Evolutionary conservation across 2,113 vertebrate species (phyloP), one percentile per base, ranked within the genome.

Genomic region (Cryptotis parvus): DNA sequence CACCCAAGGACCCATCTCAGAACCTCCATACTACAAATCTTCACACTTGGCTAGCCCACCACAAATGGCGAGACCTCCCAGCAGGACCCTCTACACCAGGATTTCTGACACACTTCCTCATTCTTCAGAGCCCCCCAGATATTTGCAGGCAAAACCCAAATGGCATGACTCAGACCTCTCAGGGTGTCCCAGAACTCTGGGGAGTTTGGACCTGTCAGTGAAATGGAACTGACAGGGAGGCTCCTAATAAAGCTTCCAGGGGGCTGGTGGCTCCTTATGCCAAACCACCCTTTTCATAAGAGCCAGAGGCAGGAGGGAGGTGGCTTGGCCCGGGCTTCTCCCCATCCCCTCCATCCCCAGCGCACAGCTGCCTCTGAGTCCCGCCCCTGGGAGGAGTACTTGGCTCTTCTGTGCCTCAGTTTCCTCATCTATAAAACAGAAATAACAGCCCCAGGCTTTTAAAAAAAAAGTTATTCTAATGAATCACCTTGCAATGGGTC

Each of bases 141-240:
- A 45, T 65, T 70, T 74, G n/a, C 33, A 26, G 45, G 39, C 74
- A 70, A 72, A 93, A 27, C 81, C 68, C 55, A 68, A 74, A 66
- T 55, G 83, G 31, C 63, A 39, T 65, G 45, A 61, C 20, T 78
- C 78, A 83, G 78, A 52, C 45, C 20, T 31, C 20, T n/a, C 22
- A 18, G 45, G 39, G 20, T 37, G 29, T 89, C 65, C 4, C 12
- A 37, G 15, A 65, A 27, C 15, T 74, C 11, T 16, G 15, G 39
- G 66, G 65, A 61, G 75, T 26, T 0, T 10, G 29, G 49, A 37
- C 37, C 7, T 29, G 3, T 37, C 31, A 68, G 52, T 77, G 33
- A 61, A 90, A 83, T 8, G 1, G 41, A 1, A 0, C 65, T 18
- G 69, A 43, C 29, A 83, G 52, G 45, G n/a, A n/a, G n/a, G n/a